Conservation (phyloP, 2,888 invertebrate genomes). For the Scaptomyza cyrtandrae region DNA sequence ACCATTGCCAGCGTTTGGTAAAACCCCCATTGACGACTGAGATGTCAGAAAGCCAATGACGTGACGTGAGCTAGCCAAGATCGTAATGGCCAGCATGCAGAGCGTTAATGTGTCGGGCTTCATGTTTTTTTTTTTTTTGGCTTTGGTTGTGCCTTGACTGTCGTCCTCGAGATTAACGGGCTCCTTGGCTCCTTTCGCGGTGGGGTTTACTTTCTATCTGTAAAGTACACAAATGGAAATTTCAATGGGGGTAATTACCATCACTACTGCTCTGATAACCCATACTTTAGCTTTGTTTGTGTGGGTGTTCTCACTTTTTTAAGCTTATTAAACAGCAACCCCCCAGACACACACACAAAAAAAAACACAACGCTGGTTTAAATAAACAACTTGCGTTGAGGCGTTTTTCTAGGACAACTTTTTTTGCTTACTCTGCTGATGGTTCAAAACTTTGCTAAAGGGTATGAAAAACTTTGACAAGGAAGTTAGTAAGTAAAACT, state of each 20-base stretch:
- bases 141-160: conserved; percentile 17
- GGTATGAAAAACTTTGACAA: not conserved
- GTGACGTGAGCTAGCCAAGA: conserved; percentile 62
- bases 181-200: conserved; percentile 18
- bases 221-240: conserved; percentile 49
- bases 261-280: conserved; percentile 46
- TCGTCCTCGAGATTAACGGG: conserved; percentile 62
- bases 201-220: conserved; percentile 33
- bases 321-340: conserved; percentile 52
- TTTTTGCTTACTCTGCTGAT: conserved; percentile 5
- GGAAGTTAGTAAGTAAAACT: not conserved
- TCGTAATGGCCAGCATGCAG: conserved; percentile 68
- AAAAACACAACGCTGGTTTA: conserved; percentile 8
- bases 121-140: conserved; percentile 49
- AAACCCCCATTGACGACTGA: conserved; percentile 35
- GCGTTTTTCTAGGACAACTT: conserved; percentile 22
- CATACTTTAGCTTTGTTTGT: conserved; percentile 33
- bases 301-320: conserved; percentile 59
- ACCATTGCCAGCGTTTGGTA: conserved; percentile 20
- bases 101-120: conserved; percentile 65
- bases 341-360: conserved; percentile 24
- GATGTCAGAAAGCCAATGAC: conserved; percentile 65
- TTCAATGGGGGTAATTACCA: conserved; percentile 73
- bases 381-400: conserved; percentile 25
- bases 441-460: not conserved